Conservation (phyloP, 2,797 vertebrate species). For the Meda fulgida region DNA sequence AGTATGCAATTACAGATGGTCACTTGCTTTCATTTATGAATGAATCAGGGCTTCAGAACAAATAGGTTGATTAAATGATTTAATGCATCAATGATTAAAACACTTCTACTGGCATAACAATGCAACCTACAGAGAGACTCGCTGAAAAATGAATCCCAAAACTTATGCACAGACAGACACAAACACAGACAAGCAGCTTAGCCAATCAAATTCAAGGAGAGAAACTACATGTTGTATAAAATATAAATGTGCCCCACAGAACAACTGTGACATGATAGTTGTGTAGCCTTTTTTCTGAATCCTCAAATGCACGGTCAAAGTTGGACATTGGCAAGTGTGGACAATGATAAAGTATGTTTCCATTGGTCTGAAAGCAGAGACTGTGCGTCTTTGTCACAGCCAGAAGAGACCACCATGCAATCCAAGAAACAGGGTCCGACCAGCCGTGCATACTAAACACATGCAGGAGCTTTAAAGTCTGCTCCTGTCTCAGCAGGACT, state of each 20-base stretch:
- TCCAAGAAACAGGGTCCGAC: constrained; percentile 21
- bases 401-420: constrained; percentile 35
- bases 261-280: background rate
- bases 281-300: background rate
- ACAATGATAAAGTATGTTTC: background rate
- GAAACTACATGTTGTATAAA: background rate
- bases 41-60: background rate
- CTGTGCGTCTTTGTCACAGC: constrained; percentile 30
- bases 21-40: background rate
- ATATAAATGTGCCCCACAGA: background rate
- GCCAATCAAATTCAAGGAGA: constrained; percentile 6
- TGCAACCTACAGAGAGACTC: background rate
- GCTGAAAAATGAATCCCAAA: background rate
- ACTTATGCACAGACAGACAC: background rate
- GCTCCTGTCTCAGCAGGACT: constrained; percentile 5
- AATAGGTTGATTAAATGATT: background rate
- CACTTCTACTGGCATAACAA: background rate
- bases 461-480: constrained; percentile 46
- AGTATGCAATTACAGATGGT: background rate
- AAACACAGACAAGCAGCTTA: background rate
- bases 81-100: background rate
- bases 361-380: constrained; percentile 9
- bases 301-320: background rate
- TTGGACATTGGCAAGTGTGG: background rate
- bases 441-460: constrained; percentile 57